These are phyloP conservation scores for Aricia artaxerxes DNA, from an alignment of 2,888 invertebrate species.

Conservation along the genomic window DNA sequence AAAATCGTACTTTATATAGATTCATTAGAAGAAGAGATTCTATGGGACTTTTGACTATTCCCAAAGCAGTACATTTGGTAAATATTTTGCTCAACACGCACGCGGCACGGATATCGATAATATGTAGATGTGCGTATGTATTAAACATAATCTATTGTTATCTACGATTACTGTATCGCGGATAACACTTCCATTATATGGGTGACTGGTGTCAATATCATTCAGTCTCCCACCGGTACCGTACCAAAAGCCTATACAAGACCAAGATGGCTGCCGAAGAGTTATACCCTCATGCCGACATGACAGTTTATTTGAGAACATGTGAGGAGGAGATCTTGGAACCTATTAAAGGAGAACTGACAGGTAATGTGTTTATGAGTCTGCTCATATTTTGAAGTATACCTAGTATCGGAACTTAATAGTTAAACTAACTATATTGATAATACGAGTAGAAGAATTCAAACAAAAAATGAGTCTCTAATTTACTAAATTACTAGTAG, in stretches of 20 bases:
- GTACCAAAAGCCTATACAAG: neutral
- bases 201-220: neutral
- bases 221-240: neutral
- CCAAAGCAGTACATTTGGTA: neutral
- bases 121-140: too few species aligned
- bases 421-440: too few species aligned
- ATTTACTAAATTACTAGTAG: too few species aligned
- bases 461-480: too few species aligned
- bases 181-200: neutral
- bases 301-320: conserved; percentile 85
- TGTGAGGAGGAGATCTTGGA: conserved; percentile 84
- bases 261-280: conserved; percentile 37
- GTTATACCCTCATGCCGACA: conserved; percentile 80
- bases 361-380: conserved; percentile 56
- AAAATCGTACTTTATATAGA: too few species aligned
- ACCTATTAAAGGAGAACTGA: conserved; percentile 81
- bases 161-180: neutral
- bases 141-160: neutral
- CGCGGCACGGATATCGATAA: neutral
- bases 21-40: too few species aligned
- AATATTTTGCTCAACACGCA: neutral
- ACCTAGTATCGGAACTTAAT: too few species aligned
- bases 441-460: too few species aligned
- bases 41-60: neutral
- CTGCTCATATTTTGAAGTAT: too few species aligned